Base-by-base conservation (phyloP, 1,140 invertebrate species). In the Drosophila pallidifrons region DNA sequence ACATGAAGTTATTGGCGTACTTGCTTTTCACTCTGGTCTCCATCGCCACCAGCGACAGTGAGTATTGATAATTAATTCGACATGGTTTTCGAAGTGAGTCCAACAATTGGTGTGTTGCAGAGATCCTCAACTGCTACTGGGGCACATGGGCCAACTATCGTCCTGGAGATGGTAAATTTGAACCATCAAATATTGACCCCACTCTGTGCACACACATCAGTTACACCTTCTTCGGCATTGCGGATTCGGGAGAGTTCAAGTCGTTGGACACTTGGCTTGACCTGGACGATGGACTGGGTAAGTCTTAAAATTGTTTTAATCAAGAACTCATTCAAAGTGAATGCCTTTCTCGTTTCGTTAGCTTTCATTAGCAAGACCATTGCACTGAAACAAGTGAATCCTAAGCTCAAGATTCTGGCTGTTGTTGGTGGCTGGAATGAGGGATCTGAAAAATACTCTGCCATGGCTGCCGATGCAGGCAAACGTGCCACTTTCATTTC, bases 341-440 rank as follows among this genome's bases (percentile, higher is more conserved):
- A 52, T 8, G 32, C 16, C 1, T 28, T 20, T 8, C 8, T 30
- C 5, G 5, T 52, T 52, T 0, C 10, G 8, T 0, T 1, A 85
- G 88, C 68, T 20, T 80, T 74, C 1, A 91, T 92, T 10, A 81
- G 61, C 11, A 82, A 89, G 32, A 81, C 79, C 3, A 83, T 92
- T 58, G 92, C 77, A 0, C 57, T 90, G 16, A 96, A 95, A 77
- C 63, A 94, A 10, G 65, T 77, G 6, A 96, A 95, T 86, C 94
- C 95, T 0, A 91, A 93, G 0, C 63, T 95, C 0, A 97, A 97
- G 83, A 93, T 94, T 0, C 51, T 97, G n/a, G 80, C 96, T 0
- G 95, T 95, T 0, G 95, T 97, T 60, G 96, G 96, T 10, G 96
- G 96, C 1, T 96, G 96, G 96, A 96, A 95, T 70, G 95, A 96